Evolutionary conservation across 2,797 vertebrate species (phyloP).

Genomic region (Manis javanica): DNA sequence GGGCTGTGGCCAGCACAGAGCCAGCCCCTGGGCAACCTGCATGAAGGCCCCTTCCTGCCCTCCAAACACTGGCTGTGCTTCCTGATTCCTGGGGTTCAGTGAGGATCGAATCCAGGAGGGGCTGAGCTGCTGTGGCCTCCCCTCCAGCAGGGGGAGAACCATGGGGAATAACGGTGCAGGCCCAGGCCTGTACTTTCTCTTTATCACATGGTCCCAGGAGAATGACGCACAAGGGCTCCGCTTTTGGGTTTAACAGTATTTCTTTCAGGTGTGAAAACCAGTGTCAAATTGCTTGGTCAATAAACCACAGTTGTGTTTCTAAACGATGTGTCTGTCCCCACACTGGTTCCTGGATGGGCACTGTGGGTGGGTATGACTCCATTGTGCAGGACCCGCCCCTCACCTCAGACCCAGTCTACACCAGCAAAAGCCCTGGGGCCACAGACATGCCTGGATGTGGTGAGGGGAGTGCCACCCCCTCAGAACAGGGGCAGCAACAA

Average conservation of each 20-base stretch:
- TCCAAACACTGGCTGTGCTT: too few species aligned
- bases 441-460: background rate
- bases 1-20: accelerated
- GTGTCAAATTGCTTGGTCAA: background rate
- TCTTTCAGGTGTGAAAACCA: background rate
- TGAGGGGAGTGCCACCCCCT: too few species aligned
- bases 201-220: background rate
- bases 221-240: background rate
- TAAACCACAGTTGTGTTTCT: too few species aligned
- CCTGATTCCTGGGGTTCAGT: background rate
- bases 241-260: background rate
- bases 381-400: background rate
- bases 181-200: background rate
- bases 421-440: too few species aligned
- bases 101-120: too few species aligned
- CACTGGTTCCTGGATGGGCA: background rate
- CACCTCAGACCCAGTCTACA: background rate
- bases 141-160: too few species aligned
- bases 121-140: too few species aligned
- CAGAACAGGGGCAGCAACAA: background rate
- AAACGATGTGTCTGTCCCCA: too few species aligned
- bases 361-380: accelerated
- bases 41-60: too few species aligned
- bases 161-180: accelerated
- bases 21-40: accelerated